Percentiles rank a stretch among this genome's conserved stretches.
These are phyloP conservation scores for Stictonetta naevosa DNA, from an alignment of 2,113 vertebrate genomes.

Conservation along the genomic window DNA sequence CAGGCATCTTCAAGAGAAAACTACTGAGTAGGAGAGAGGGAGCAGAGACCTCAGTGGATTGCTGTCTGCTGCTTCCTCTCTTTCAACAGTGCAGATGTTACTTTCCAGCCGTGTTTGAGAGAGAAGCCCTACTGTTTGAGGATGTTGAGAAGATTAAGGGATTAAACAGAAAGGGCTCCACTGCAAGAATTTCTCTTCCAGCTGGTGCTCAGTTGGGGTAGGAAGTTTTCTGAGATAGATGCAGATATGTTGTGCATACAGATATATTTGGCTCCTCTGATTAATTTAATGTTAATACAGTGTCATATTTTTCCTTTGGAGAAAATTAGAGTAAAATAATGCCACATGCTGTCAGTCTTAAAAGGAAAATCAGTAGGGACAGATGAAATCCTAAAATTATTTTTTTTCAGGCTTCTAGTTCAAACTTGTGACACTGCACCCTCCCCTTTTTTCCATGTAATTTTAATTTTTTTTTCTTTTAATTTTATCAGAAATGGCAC, in stretches of 20 bases:
- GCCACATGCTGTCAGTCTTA: constrained; percentile 4
- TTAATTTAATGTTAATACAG: constrained; percentile 33
- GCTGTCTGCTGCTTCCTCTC: constrained; percentile 34
- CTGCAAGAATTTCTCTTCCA: constrained; percentile 69
- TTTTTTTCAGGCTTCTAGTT: constrained; percentile 6
- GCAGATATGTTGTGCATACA: background rate
- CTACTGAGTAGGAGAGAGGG: background rate
- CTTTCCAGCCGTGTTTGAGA: constrained; percentile 67
- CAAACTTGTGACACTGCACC: background rate
- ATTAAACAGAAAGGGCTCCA: constrained; percentile 67
- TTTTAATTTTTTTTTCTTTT: constrained; percentile 32
- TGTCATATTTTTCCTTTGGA: constrained; percentile 8
- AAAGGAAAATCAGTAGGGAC: constrained; percentile 7
- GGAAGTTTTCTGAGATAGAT: constrained; percentile 13
- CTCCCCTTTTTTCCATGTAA: background rate
- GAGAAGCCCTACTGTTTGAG: constrained; percentile 69
- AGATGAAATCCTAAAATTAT: background rate
- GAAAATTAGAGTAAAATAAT: constrained; percentile 30
- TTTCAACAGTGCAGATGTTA: constrained; percentile 68
- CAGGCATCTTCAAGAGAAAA: constrained; percentile 35
- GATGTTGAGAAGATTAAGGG: constrained; percentile 77
- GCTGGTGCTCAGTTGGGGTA: constrained; percentile 56
- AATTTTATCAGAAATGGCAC: background rate
- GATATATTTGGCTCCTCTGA: constrained; percentile 31
- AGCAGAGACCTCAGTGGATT: constrained; percentile 14